These are phyloP conservation scores for Microtus oregoni DNA, from an alignment of 2,113 vertebrate genomes.

Conservation along the genomic window DNA sequence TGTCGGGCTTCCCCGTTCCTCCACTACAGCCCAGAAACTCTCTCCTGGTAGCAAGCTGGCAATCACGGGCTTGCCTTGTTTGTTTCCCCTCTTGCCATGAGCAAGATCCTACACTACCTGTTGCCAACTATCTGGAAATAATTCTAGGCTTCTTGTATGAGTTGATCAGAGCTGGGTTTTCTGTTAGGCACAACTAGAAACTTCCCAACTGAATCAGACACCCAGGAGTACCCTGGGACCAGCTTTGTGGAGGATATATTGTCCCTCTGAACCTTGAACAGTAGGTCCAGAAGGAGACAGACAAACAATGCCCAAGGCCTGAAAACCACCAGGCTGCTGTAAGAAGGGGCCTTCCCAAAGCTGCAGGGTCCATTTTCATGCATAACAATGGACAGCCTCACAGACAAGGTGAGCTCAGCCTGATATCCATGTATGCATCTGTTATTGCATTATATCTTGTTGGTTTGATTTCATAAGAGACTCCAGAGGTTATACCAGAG, in stretches of 20 bases:
- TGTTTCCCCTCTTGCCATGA: neutral
- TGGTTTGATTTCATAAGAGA: slow-evolving; percentile 48
- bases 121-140: neutral
- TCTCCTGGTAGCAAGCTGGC: neutral
- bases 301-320: neutral
- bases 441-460: neutral
- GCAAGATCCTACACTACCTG: accelerated
- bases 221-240: neutral
- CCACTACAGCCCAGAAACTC: neutral
- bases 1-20: neutral
- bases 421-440: neutral
- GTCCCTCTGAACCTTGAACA: neutral
- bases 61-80: accelerated
- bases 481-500: neutral
- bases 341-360: slow-evolving; percentile 22
- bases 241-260: neutral
- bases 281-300: neutral
- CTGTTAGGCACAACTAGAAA: neutral
- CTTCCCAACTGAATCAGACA: neutral
- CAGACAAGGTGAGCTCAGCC: neutral
- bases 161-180: neutral
- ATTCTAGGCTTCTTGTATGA: neutral
- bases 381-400: neutral
- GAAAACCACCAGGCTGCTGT: neutral
- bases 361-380: neutral